Conservation (phyloP, 1,140 invertebrate genomes). For the Sminthurides bifidus region DNA sequence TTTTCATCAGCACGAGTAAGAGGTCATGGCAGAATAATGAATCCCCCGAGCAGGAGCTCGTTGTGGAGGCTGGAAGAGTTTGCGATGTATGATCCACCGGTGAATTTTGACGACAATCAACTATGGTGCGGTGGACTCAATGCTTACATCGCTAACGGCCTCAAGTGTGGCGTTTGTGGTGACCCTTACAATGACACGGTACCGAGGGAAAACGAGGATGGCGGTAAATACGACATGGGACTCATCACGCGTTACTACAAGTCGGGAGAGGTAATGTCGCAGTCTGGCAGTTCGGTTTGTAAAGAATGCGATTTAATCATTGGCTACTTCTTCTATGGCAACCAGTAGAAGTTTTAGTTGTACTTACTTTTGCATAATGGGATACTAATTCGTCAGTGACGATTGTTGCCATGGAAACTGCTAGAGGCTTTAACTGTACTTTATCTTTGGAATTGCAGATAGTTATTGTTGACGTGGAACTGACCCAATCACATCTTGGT, state of each 20-base stretch:
- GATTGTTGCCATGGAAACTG: no score
- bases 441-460: not conserved
- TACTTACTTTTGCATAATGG: no score
- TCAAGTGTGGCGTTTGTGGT: slow-evolving; percentile 40
- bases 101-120: slow-evolving; percentile 34
- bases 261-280: slow-evolving; percentile 20
- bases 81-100: slow-evolving; percentile 22
- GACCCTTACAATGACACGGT: slow-evolving; percentile 34
- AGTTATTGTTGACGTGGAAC: slow-evolving; percentile 34
- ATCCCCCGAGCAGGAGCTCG: slow-evolving; percentile 50
- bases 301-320: not conserved
- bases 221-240: slow-evolving; percentile 13
- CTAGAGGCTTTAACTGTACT: no score
- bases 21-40: slow-evolving; percentile 57
- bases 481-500: no score
- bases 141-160: slow-evolving; percentile 30
- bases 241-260: slow-evolving; percentile 11
- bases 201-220: slow-evolving; percentile 18
- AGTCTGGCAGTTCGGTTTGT: not conserved
- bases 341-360: not conserved
- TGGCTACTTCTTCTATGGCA: not conserved
- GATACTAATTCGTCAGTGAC: no score
- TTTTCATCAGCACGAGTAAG: no score
- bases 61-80: slow-evolving; percentile 33
- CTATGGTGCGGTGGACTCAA: slow-evolving; percentile 37